phyloP scores from a whole-genome alignment of 2,113 vertebrate genomes.

The Sceloporus undulatus region DNA sequence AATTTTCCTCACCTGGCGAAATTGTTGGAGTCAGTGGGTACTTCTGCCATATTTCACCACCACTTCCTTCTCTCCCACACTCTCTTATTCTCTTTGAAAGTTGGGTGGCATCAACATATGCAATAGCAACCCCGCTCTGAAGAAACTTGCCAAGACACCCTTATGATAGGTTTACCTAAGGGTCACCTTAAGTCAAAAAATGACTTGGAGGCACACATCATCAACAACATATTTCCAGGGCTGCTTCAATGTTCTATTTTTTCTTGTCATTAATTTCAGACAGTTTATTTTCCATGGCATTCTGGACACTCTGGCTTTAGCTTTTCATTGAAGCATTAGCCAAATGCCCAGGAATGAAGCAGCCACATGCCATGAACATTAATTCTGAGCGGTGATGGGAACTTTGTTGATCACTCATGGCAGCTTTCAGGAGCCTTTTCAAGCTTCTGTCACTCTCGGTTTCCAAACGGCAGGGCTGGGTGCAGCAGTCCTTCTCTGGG shows the following conservation, averaged over 20 bases:
- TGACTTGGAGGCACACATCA: neutral
- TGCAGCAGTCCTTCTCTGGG: neutral
- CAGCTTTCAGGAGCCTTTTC: constrained; percentile 2
- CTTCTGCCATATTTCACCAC: neutral
- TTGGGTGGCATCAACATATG: neutral
- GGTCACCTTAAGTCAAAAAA: no score
- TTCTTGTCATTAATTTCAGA: neutral
- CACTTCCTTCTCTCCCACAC: neutral
- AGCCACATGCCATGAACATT: neutral
- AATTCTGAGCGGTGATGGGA: neutral
- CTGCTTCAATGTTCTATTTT: neutral
- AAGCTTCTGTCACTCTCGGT: constrained; percentile 8
- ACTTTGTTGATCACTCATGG: neutral
- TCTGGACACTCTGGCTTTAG: constrained; percentile 5
- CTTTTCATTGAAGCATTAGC: neutral
- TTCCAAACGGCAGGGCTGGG: neutral
- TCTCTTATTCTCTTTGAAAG: constrained; percentile 13
- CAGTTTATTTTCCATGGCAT: neutral
- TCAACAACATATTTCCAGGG: neutral
- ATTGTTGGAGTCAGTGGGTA: neutral
- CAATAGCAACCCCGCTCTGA: neutral
- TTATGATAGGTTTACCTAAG: no score
- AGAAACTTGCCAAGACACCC: neutral
- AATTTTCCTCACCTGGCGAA: neutral
- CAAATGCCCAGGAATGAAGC: neutral